Evolutionary conservation across 1,140 invertebrate species (phyloP), one percentile per base, ranked within the genome.

Genomic region (Palaemon carinicauda): DNA sequence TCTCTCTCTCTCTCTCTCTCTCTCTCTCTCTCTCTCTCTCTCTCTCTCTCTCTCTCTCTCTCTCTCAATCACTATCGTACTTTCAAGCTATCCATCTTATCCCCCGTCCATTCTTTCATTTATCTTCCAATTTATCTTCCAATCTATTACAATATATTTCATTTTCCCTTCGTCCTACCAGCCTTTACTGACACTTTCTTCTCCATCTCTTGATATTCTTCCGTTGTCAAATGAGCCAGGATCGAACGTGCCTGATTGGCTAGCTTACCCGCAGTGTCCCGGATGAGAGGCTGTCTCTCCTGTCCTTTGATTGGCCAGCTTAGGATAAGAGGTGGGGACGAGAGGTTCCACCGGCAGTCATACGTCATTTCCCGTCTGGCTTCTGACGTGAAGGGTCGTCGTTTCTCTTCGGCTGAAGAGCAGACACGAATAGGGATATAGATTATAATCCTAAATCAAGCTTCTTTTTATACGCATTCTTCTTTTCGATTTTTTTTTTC

Each of bases 201-300:
- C 65, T 69, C 65, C 14, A 69, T 24, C 65, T 21, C 65, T 41
- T 41, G 41, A 41, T 41, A 41, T 78, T 84, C 74, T 65, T 84
- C 74, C 17, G 29, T 33, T 31, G 29, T 74, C 24, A 86, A 86
- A 86, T 86, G 84, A 86, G 84, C 84, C 84, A 21, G 84, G 84
- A 80, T 80, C 77, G 84, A 84, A 80, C 84, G 77, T 86, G 84
- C 65, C 84, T 80, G 53, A 86, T 86, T 86, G 84, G 84, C 84
- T 80, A 69, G 77, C 77, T 86, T 80, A 86, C 52, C 84, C 80
- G 10, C 60, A 74, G 84, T 54, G 77, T 54, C 60, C 84, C 51
- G 74, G 74, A 80, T 80, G 77, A 86, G 84, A 80, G 84, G 77
- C 77, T 29, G 50, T 80, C 78, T 77, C 73, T 80, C 77, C 77